phyloP scores from a whole-genome alignment of 1,140 invertebrate genomes.

The Ericerus pela region DNA sequence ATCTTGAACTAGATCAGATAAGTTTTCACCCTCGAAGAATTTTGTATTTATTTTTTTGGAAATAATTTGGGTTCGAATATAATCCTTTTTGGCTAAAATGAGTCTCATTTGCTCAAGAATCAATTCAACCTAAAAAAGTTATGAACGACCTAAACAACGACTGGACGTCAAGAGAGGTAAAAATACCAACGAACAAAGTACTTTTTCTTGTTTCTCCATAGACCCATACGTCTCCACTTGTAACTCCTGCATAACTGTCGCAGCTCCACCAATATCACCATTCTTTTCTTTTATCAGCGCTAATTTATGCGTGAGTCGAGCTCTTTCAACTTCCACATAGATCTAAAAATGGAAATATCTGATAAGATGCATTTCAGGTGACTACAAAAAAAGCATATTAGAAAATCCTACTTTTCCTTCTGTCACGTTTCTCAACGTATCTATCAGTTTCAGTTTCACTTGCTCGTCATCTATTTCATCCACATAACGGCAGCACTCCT shows the following conservation, averaged over 20 bases:
- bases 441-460: slow-evolving; percentile 84
- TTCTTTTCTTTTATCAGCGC: slow-evolving; percentile 89
- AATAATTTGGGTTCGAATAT: slow-evolving; percentile 94
- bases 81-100: slow-evolving; percentile 91
- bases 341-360: slow-evolving; percentile 43
- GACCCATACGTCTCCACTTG: slow-evolving; percentile 99
- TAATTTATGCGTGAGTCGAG: slow-evolving; percentile 82
- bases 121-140: slow-evolving; percentile 51
- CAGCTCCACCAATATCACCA: slow-evolving; percentile 77
- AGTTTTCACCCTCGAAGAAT: slow-evolving; percentile 84
- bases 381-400: background rate
- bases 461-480: slow-evolving; percentile 85
- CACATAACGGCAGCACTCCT: slow-evolving; percentile 89
- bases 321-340: slow-evolving; percentile 98
- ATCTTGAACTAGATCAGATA: slow-evolving; percentile 35
- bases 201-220: slow-evolving; percentile 94
- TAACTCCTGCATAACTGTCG: slow-evolving; percentile 86
- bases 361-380: slow-evolving; percentile 12
- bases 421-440: slow-evolving; percentile 86
- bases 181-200: slow-evolving; percentile 9
- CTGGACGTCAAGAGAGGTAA: background rate
- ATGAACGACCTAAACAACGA: background rate
- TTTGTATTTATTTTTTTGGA: slow-evolving; percentile 97
- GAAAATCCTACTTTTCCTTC: slow-evolving; percentile 68
- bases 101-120: slow-evolving; percentile 98